Conservation (phyloP, 1,140 invertebrate species). For the Panulirus ornatus region DNA sequence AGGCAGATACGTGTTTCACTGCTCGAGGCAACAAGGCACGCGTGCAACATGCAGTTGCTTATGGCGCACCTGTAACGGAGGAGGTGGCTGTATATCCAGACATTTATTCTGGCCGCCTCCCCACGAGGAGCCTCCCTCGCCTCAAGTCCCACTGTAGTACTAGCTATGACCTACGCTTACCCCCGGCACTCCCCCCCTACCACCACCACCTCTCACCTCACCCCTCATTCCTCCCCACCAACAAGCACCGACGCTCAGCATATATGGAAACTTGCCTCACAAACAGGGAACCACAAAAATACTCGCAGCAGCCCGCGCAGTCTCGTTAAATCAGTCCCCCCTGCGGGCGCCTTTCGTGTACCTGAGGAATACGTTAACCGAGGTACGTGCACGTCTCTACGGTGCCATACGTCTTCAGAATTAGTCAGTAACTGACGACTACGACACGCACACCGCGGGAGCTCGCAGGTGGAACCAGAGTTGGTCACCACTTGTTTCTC, state of each 20-base stretch:
- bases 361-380: background rate
- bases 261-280: conserved; percentile 6
- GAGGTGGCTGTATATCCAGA: too few relatives aligned
- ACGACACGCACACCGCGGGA: background rate
- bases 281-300: background rate
- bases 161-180: conserved; percentile 1
- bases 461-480: too few relatives aligned
- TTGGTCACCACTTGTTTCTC: background rate
- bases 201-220: background rate
- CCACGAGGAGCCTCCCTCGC: background rate
- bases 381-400: background rate
- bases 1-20: too few relatives aligned
- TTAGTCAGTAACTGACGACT: background rate
- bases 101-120: too few relatives aligned
- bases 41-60: too few relatives aligned
- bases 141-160: background rate
- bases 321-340: background rate
- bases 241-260: background rate
- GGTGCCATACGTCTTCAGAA: background rate
- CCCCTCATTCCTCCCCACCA: background rate
- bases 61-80: too few relatives aligned
- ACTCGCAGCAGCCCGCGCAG: background rate
- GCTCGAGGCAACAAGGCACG: too few relatives aligned
- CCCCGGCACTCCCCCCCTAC: too few relatives aligned
- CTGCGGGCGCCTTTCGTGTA: background rate